phyloP scores from a whole-genome alignment of 2,888 invertebrate genomes.

The Crepidodera aurea region DNA sequence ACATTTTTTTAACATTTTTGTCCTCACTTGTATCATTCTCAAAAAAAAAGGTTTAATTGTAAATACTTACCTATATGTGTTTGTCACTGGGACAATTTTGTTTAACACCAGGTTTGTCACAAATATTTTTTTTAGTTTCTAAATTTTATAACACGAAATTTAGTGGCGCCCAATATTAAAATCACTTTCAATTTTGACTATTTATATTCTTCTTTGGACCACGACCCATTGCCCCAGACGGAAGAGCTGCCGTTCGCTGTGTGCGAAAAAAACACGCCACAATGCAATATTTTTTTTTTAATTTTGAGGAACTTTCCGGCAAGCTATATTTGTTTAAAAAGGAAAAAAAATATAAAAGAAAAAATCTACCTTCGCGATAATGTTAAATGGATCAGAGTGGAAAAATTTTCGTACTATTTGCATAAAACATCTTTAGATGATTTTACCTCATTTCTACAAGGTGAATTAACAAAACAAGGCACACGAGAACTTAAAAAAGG shows the following conservation, averaged over 20 bases:
- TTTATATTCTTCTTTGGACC: too few relatives aligned
- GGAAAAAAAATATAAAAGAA: slow-evolving; percentile 4
- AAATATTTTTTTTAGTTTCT: slow-evolving; percentile 48
- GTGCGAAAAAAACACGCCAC: slow-evolving; percentile 35
- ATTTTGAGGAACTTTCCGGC: slow-evolving; percentile 8
- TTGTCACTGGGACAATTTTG: too few relatives aligned
- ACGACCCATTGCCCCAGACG: too few relatives aligned
- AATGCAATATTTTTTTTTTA: slow-evolving; percentile 7
- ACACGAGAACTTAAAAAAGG: too few relatives aligned
- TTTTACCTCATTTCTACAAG: slow-evolving; percentile 27
- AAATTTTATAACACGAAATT: slow-evolving; percentile 53
- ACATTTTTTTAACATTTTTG: too few relatives aligned
- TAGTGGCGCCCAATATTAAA: slow-evolving; percentile 49
- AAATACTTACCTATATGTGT: too few relatives aligned
- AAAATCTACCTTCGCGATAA: slow-evolving; percentile 9
- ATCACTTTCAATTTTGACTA: slow-evolving; percentile 35
- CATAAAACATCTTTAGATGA: slow-evolving; percentile 19
- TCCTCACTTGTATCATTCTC: too few relatives aligned
- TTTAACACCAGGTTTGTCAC: too few relatives aligned
- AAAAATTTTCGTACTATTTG: slow-evolving; percentile 14
- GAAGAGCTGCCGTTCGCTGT: too few relatives aligned
- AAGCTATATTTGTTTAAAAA: slow-evolving; percentile 15
- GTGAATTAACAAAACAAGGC: slow-evolving; percentile 19
- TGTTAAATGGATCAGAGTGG: slow-evolving; percentile 24
- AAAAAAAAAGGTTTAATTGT: too few relatives aligned